phyloP scores from a whole-genome alignment of 2,113 vertebrate genomes.

The Plotosus lineatus region DNA sequence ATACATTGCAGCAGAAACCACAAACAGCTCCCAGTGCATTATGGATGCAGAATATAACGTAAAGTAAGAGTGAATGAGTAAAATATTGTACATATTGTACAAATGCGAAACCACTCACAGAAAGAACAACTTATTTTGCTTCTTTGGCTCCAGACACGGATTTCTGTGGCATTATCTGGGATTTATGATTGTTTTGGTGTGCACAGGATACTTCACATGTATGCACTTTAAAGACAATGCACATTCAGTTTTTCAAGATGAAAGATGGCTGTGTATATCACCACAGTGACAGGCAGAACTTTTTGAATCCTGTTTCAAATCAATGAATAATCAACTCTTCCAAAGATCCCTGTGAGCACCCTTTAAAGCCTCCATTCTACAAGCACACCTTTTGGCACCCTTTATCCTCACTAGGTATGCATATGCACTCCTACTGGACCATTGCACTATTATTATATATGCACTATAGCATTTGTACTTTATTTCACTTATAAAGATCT shows the following conservation, averaged over 20 bases:
- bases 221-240: neutral
- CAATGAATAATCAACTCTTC: neutral
- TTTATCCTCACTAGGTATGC: neutral
- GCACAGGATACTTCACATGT: neutral
- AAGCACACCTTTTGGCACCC: neutral
- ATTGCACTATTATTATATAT: slow-evolving; percentile 55
- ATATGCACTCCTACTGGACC: slow-evolving; percentile 34
- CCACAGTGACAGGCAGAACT: neutral
- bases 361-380: neutral
- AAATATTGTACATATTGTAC: neutral
- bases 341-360: neutral
- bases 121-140: neutral
- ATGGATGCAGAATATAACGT: too few species aligned
- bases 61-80: neutral
- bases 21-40: too few species aligned
- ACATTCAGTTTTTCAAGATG: neutral
- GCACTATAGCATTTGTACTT: slow-evolving; percentile 46
- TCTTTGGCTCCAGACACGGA: neutral
- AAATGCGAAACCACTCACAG: neutral
- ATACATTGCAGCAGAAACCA: too few species aligned
- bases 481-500: neutral
- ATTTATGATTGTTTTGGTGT: neutral
- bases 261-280: neutral
- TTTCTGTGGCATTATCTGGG: neutral
- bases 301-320: neutral